Conservation (phyloP, 2,888 invertebrate genomes). For the Sarcophaga subvicina region DNA sequence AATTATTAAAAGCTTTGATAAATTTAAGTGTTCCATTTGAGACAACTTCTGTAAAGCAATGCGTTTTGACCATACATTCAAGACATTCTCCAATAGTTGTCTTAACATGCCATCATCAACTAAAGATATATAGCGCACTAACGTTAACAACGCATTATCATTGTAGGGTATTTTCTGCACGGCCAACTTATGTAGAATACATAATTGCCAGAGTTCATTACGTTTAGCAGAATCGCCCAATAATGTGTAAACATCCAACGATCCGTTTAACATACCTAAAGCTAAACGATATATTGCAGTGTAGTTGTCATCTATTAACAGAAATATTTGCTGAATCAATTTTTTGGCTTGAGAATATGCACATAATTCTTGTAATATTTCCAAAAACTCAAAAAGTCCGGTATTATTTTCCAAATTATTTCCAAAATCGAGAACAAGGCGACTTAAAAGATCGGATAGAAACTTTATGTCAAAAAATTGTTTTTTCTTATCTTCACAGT, state of each 20-base stretch:
- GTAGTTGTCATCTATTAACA: slow-evolving; percentile 83
- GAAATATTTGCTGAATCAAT: slow-evolving; percentile 82
- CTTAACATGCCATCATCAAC: slow-evolving; percentile 75
- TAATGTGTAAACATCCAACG: slow-evolving; percentile 80
- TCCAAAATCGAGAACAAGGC: slow-evolving; percentile 84
- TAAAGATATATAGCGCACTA: slow-evolving; percentile 85
- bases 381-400: slow-evolving; percentile 83
- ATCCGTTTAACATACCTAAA: slow-evolving; percentile 83
- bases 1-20: slow-evolving; percentile 86
- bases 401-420: slow-evolving; percentile 82
- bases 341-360: slow-evolving; percentile 45
- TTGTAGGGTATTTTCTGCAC: slow-evolving; percentile 83
- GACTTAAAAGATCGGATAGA: slow-evolving; percentile 84
- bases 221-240: slow-evolving; percentile 82
- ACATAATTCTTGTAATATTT: slow-evolving; percentile 82
- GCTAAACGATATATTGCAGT: slow-evolving; percentile 80
- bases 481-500: slow-evolving; percentile 69
- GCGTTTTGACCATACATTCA: slow-evolving; percentile 87
- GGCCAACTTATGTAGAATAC: slow-evolving; percentile 85
- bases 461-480: slow-evolving; percentile 75
- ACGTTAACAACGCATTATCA: slow-evolving; percentile 83
- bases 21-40: slow-evolving; percentile 87
- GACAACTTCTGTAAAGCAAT: slow-evolving; percentile 85
- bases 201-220: slow-evolving; percentile 86
- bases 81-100: slow-evolving; percentile 84